Base-by-base conservation (phyloP, 2,797 vertebrate species). In the Onychomys arenicola region DNA sequence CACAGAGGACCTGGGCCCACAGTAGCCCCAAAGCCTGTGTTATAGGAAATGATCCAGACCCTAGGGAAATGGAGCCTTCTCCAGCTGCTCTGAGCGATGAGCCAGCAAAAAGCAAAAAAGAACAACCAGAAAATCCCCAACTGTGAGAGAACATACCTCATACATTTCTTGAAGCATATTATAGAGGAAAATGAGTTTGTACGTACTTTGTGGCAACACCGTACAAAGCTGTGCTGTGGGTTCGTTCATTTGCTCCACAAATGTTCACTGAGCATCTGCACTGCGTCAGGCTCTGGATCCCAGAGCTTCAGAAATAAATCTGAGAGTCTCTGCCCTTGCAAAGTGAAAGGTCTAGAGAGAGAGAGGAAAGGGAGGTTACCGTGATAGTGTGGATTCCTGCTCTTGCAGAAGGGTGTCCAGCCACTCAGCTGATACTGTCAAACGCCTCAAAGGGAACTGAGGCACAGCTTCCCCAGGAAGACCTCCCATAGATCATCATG, bases 1-100 rank as follows among this genome's bases (percentile, higher is more conserved):
- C 94, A 71, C 94, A 89, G 83, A 97, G 63, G 83, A 25, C 84
- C 40, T 25, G 57, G 4, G 90, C 97, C 95, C 19, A 89, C 46
- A 92, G 49, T n/a, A 91, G 95, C 40, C 63, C 34, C 52, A 89
- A 96, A 61, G 91, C 63, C 69, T 21, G 21, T 75, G 4, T 69
- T 86, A 87, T 95, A 63, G 59, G 69, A 86, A 85, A 32, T 0
- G 76, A 95, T 85, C 37, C 69, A 92, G 52, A 25, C 25, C 89
- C 69, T 59, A 8, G 9, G 17, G 67, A 0, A 27, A 55, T 5
- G n/a, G 88, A 89, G 81, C 46, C 80, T 78, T 55, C 57, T 52
- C 40, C 21, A 94, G 82, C 52, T 76, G 29, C 71, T 93, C 9
- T 40, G 43, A 90, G 67, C 80, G 32, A 14, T 19, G 69, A 94